Conservation (phyloP, 2,888 invertebrate genomes). For the Drosophila ustulata region DNA sequence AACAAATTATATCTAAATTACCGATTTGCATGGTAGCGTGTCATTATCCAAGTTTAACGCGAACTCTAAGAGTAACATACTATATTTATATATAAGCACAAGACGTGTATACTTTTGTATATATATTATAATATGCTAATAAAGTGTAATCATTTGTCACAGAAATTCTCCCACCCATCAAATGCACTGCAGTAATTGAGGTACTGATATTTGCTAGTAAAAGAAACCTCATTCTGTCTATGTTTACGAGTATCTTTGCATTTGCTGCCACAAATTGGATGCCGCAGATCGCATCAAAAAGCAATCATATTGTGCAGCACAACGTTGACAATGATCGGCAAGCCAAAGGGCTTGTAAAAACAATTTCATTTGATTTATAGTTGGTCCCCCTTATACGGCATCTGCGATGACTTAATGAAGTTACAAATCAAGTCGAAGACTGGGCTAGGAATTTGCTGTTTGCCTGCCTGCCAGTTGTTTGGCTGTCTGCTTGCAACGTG, state of each 20-base stretch:
- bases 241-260: background rate
- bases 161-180: background rate
- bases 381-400: background rate
- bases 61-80: conserved; percentile 9
- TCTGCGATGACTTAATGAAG: conserved; percentile 69
- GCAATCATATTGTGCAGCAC: conserved; percentile 49
- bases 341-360: conserved; percentile 25
- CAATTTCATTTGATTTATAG: conserved; percentile 60
- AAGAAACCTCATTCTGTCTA: background rate
- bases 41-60: conserved; percentile 43
- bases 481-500: conserved; percentile 65
- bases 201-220: too few species aligned
- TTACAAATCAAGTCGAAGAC: conserved; percentile 75
- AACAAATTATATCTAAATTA: conserved; percentile 58
- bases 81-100: background rate
- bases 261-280: conserved; percentile 20
- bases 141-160: conserved; percentile 8
- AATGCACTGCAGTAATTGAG: too few species aligned
- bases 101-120: background rate
- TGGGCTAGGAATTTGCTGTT: conserved; percentile 45
- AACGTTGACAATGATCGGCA: conserved; percentile 32
- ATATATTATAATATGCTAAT: conserved; percentile 1
- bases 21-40: conserved; percentile 61
- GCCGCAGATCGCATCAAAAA: conserved; percentile 54
- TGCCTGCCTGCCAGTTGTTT: conserved; percentile 4